phyloP scores from a whole-genome alignment of 2,113 vertebrate genomes.

The Haemorhous mexicanus region DNA sequence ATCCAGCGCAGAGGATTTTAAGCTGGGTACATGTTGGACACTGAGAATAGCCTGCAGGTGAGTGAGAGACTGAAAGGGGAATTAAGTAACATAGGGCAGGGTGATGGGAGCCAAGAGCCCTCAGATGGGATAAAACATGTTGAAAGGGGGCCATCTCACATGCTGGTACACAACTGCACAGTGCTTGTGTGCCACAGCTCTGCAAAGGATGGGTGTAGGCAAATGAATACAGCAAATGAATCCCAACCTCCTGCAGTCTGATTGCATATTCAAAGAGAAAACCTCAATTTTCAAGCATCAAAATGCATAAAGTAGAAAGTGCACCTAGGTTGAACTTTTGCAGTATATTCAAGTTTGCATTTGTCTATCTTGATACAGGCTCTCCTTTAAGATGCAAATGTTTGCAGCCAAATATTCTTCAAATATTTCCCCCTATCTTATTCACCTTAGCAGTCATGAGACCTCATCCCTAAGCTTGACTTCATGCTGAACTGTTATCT shows the following conservation, averaged over 20 bases:
- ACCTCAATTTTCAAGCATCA: neutral
- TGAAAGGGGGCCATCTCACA: neutral
- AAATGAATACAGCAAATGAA: neutral
- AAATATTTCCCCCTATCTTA: neutral
- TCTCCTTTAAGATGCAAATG: neutral
- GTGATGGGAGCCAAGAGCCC: neutral
- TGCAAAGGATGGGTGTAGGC: neutral
- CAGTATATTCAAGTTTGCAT: neutral
- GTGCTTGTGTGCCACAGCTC: neutral
- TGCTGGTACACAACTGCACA: neutral
- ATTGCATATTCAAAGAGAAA: neutral
- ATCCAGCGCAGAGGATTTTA: neutral
- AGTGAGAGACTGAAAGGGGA: neutral
- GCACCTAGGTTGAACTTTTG: neutral
- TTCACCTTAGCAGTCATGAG: neutral
- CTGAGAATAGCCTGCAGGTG: neutral
- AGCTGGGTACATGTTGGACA: neutral
- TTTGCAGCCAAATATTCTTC: neutral
- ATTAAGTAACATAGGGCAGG: neutral
- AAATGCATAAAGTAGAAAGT: neutral
- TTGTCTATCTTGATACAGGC: neutral
- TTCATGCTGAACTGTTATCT: neutral
- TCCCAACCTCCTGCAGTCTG: neutral
- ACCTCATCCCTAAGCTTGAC: neutral
- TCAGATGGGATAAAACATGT: neutral